Evolutionary conservation across 2,113 vertebrate species (phyloP), one percentile per base, ranked within the genome.

Genomic region (Vireo altiloquus): DNA sequence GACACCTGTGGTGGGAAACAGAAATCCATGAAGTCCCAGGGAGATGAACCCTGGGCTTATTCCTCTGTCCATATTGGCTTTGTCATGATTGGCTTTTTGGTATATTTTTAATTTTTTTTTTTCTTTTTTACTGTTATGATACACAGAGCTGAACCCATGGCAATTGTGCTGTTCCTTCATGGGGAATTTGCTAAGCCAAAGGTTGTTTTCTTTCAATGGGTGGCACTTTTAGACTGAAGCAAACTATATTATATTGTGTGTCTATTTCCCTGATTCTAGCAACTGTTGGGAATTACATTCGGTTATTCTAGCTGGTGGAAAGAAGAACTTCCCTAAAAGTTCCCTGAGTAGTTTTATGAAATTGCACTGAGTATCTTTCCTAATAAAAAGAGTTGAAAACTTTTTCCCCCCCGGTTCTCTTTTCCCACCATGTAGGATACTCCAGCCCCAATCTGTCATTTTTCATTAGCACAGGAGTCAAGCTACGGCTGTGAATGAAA

Each of bases 401-500:
- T 40, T 21, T n/a, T 15, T 1, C 33, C 47, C 56, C 22, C 30
- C 27, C 27, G 7, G 28, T 65, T 84, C 42, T 56, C 18, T 71
- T 94, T 94, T 77, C 40, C 40, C 47, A 53, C 46, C 39, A n/a
- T 25, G 53, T 20, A 68, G 64, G 52, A 75, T 83, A 60, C 42
- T 69, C 33, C 93, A 85, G 82, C 87, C 75, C 71, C 6, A 85
- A 86, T 82, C 84, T 96, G 94, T 82, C 87, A 80, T 64, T 91
- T 89, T 78, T 76, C 66, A 95, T 96, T 88, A 94, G 84, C 70
- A 83, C 70, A 95, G 46, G 35, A 96, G 56, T 69, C 47, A 80
- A 47, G 54, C 35, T 82, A 64, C 28, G 60, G 75, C 49, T 91
- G 20, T 59, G 91, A 93, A 91, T 86, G 82, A 92, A 71, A 77